Conservation (phyloP, 2,797 vertebrate genomes). For the Parambassis ranga region DNA sequence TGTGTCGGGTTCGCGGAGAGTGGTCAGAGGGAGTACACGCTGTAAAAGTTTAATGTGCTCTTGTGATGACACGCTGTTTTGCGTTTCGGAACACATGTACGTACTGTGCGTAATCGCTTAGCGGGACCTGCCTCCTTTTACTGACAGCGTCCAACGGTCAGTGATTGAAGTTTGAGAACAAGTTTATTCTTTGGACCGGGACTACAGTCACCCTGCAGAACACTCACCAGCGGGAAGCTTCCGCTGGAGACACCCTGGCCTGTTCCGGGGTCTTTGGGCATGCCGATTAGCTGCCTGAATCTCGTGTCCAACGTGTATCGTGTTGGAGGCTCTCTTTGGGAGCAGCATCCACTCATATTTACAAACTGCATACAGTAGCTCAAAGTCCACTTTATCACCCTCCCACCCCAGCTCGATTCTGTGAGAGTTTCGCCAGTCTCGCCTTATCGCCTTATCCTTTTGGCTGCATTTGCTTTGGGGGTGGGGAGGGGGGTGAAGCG, state of each 20-base stretch:
- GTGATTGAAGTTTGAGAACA: conserved; percentile 44
- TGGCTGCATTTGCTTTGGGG: conserved; percentile 59
- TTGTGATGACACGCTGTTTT: conserved; percentile 29
- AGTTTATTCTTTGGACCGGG: conserved; percentile 13
- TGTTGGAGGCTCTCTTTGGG: not conserved
- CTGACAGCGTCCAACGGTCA: not conserved
- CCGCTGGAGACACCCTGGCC: not conserved
- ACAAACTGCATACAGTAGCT: conserved; percentile 35
- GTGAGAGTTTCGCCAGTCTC: conserved; percentile 56
- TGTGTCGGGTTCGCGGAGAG: not conserved
- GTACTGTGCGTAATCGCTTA: conserved; percentile 18
- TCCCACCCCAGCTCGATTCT: conserved; percentile 14
- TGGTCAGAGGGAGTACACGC: not conserved
- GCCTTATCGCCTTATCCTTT: conserved; percentile 60
- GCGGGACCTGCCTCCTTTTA: not conserved
- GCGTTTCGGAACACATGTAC: conserved; percentile 44
- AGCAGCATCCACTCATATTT: conserved; percentile 42
- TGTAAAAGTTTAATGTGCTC: conserved; percentile 48
- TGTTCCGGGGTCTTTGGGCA: conserved; percentile 8
- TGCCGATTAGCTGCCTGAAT: not conserved
- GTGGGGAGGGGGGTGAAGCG: conserved; percentile 30
- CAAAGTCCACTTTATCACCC: conserved; percentile 20
- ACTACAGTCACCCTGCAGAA: not conserved
- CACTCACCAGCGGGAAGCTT: conserved; percentile 8
- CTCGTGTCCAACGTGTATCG: not conserved